Evolutionary conservation across 2,113 vertebrate genomes (phyloP).

Genomic region (Nerophis ophidion): DNA sequence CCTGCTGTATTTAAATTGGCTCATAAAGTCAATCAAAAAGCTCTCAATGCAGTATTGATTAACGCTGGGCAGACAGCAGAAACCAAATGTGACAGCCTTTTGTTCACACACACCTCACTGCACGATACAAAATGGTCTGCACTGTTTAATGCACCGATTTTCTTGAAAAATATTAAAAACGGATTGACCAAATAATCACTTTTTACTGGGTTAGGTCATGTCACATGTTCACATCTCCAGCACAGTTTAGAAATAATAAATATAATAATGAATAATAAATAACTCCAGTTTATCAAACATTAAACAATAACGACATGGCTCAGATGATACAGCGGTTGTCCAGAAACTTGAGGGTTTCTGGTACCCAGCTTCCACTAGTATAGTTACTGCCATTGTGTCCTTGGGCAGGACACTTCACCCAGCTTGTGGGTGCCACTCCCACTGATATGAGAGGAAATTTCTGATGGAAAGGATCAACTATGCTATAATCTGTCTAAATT

Average conservation of each 20-base stretch:
- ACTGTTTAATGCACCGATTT: conserved; percentile 23
- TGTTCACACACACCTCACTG: conserved; percentile 2
- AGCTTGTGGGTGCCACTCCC: no score
- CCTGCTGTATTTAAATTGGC: conserved; percentile 7
- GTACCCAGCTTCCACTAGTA: no score
- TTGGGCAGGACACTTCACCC: no score
- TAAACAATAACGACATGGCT: no score
- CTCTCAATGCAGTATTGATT: conserved; percentile 14
- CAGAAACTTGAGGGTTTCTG: no score
- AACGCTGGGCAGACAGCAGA: conserved; percentile 5
- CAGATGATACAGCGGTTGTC: no score
- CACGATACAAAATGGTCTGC: conserved; percentile 5
- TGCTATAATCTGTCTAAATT: no score
- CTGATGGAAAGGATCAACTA: no score
- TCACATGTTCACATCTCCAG: conserved; percentile 1
- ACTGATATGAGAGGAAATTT: no score
- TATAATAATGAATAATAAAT: no score
- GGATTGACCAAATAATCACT: background rate
- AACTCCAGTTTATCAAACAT: background rate
- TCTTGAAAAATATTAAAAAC: conserved; percentile 11
- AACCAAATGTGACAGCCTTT: conserved; percentile 3
- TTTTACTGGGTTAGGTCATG: conserved; percentile 5
- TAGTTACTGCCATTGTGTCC: no score
- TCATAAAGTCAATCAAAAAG: conserved; percentile 12
- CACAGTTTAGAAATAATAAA: no score